Percentiles rank a stretch among this genome's conserved stretches.
Evolutionary conservation across 2,113 vertebrate genomes (phyloP).

Genomic region (Perca flavescens): DNA sequence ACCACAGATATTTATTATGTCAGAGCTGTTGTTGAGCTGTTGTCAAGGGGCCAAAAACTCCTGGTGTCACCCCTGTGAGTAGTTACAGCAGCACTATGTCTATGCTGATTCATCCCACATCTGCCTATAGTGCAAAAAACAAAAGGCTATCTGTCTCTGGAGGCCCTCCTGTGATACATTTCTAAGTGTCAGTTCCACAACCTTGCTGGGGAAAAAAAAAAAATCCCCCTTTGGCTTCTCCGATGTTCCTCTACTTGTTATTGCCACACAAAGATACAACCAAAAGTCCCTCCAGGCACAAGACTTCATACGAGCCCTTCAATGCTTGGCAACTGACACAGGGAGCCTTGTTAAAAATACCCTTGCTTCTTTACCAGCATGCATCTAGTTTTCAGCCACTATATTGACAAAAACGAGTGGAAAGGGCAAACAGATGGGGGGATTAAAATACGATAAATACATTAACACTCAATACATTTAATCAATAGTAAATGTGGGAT

Average conservation of each 20-base stretch:
- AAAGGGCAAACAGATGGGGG: slow-evolving; percentile 14
- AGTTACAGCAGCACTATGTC: slow-evolving; percentile 44
- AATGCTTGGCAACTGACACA: slow-evolving; percentile 71
- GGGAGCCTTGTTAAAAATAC: slow-evolving; percentile 75
- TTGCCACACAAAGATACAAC: slow-evolving; percentile 70
- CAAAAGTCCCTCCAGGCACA: slow-evolving; percentile 72
- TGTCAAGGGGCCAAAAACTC: slow-evolving; percentile 37
- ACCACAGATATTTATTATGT: slow-evolving; percentile 48
- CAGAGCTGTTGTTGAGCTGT: slow-evolving; percentile 38
- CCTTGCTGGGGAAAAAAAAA: slow-evolving; percentile 58
- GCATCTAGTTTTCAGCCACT: slow-evolving; percentile 60
- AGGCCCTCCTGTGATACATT: slow-evolving; percentile 71
- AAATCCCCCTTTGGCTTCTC: slow-evolving; percentile 45
- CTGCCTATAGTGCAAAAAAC: slow-evolving; percentile 64
- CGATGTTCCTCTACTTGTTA: slow-evolving; percentile 60
- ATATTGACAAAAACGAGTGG: slow-evolving; percentile 26
- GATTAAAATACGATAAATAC: slow-evolving; percentile 19
- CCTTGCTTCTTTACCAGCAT: slow-evolving; percentile 53
- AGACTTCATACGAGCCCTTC: slow-evolving; percentile 79
- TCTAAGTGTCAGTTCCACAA: slow-evolving; percentile 78
- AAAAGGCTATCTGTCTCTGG: slow-evolving; percentile 77
- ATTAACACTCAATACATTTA: slow-evolving; percentile 30
- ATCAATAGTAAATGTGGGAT: slow-evolving; percentile 43
- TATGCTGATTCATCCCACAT: slow-evolving; percentile 51
- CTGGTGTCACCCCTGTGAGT: slow-evolving; percentile 11